These are phyloP conservation scores for Drosophila prolongata DNA, from an alignment of 2,888 invertebrate species.

Conservation along the genomic window DNA sequence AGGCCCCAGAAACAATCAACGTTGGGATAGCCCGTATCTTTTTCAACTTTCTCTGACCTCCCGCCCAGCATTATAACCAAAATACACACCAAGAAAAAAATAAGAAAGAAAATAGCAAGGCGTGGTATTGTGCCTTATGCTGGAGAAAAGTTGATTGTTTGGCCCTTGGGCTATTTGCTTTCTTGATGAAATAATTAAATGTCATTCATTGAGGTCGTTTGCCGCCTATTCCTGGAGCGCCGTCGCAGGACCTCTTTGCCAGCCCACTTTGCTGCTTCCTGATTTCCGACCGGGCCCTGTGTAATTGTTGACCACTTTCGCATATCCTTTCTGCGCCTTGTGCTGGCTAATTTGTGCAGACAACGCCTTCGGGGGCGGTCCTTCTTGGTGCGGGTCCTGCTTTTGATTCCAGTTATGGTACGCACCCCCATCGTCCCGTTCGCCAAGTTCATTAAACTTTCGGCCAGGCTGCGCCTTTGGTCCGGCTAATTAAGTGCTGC, in stretches of 20 bases:
- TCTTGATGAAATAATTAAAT: slow-evolving; percentile 81
- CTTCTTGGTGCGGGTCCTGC: slow-evolving; percentile 32
- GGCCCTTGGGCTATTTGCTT: slow-evolving; percentile 76
- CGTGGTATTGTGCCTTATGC: slow-evolving; percentile 60
- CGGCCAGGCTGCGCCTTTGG: slow-evolving; percentile 30
- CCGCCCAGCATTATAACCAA: slow-evolving; percentile 19
- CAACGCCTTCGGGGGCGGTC: slow-evolving; percentile 53
- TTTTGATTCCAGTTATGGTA: slow-evolving; percentile 56
- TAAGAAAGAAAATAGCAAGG: slow-evolving; percentile 11
- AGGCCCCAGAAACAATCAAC: slow-evolving; percentile 17
- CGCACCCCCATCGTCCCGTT: slow-evolving; percentile 1
- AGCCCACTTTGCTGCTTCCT: neutral
- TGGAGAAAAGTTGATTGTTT: slow-evolving; percentile 68
- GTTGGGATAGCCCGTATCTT: slow-evolving; percentile 27
- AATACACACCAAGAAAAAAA: neutral
- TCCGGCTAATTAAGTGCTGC: slow-evolving; percentile 65
- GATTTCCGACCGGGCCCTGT: slow-evolving; percentile 21
- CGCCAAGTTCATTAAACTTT: slow-evolving; percentile 47
- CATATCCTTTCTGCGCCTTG: slow-evolving; percentile 61
- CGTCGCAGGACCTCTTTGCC: slow-evolving; percentile 15
- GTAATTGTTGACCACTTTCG: slow-evolving; percentile 77
- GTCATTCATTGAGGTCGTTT: slow-evolving; percentile 73
- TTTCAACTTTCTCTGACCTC: neutral
- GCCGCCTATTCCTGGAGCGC: slow-evolving; percentile 29
- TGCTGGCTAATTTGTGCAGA: slow-evolving; percentile 72